phyloP scores from a whole-genome alignment of 2,888 invertebrate species.

The Drosophila glabriapex region DNA sequence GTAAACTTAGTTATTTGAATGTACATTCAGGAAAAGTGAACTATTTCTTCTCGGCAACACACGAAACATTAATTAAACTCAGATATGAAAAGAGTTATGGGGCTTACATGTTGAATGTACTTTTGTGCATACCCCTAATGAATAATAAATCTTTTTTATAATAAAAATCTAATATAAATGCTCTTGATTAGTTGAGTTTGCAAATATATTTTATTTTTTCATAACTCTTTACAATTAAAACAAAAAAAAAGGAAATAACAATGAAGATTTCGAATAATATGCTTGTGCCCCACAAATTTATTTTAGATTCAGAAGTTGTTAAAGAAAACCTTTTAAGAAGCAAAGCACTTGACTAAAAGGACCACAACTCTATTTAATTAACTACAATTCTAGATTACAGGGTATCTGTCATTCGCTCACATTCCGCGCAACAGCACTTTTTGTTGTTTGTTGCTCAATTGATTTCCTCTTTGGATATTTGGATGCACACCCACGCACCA shows the following conservation, averaged over 20 bases:
- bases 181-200: too few relatives aligned
- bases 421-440: background rate
- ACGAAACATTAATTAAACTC: too few relatives aligned
- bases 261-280: too few relatives aligned
- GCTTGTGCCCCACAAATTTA: too few relatives aligned
- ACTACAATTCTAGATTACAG: background rate
- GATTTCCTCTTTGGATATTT: slow-evolving; percentile 62
- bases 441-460: slow-evolving; percentile 60
- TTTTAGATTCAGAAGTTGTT: background rate
- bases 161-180: background rate
- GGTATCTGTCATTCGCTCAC: background rate
- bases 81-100: too few relatives aligned
- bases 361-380: background rate
- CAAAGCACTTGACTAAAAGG: rapidly evolving
- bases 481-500: slow-evolving; percentile 52
- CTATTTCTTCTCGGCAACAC: background rate
- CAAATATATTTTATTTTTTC: too few relatives aligned
- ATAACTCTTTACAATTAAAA: too few relatives aligned
- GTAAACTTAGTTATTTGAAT: background rate
- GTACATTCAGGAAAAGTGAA: background rate
- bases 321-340: background rate
- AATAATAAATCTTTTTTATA: too few relatives aligned
- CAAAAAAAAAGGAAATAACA: too few relatives aligned
- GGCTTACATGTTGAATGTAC: too few relatives aligned
- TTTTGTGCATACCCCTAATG: too few relatives aligned